Evolutionary conservation across 2,888 invertebrate species (phyloP).

Genomic region (Apotomis capreana): DNA sequence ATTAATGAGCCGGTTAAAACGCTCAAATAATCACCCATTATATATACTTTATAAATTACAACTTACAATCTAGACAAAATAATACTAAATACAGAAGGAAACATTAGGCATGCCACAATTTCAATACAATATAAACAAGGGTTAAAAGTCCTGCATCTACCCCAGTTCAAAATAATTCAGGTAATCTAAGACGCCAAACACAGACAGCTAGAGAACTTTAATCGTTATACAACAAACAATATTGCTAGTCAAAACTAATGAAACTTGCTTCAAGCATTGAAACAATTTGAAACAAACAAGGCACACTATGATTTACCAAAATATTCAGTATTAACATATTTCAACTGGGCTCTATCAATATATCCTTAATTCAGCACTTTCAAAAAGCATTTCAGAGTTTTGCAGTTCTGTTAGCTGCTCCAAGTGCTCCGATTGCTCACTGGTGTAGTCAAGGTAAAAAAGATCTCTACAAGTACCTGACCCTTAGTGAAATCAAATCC

Average conservation of each 20-base stretch:
- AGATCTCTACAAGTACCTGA: too few relatives aligned
- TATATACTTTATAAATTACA: conserved; percentile 15
- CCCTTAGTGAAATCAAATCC: too few relatives aligned
- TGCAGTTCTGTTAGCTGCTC: not conserved
- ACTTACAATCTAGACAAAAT: conserved; percentile 30
- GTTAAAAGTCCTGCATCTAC: not conserved
- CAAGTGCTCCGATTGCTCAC: not conserved
- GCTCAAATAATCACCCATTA: not conserved
- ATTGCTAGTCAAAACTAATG: too few relatives aligned
- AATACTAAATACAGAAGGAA: conserved; percentile 12
- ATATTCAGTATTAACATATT: too few relatives aligned
- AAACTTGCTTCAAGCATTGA: too few relatives aligned
- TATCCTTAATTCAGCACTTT: too few relatives aligned
- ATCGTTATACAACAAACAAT: not conserved
- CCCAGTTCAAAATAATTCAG: not conserved
- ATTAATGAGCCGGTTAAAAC: too few relatives aligned
- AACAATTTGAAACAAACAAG: too few relatives aligned
- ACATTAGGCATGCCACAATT: not conserved
- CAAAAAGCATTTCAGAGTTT: not conserved
- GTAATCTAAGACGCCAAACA: not conserved
- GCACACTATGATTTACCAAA: too few relatives aligned
- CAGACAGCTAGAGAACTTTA: not conserved
- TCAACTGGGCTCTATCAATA: too few relatives aligned
- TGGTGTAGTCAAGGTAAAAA: not conserved
- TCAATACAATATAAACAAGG: not conserved